Evolutionary conservation across 2,113 vertebrate species (phyloP), one percentile per base, ranked within the genome.

Genomic region (Nesoenas mayeri): DNA sequence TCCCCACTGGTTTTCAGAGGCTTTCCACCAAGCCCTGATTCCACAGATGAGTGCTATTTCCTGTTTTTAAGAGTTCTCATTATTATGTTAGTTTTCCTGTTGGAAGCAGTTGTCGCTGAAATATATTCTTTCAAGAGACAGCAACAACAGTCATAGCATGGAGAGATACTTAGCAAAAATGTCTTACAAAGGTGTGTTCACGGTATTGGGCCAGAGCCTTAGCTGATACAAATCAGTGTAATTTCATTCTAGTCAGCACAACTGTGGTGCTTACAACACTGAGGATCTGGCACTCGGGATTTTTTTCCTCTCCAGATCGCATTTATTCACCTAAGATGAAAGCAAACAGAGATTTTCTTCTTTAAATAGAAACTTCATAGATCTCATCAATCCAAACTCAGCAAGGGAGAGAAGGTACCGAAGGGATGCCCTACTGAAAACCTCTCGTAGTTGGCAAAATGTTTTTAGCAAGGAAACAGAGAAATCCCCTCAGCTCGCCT

Each of bases 321-420:
- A 91, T 87, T 95, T 91, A 89, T 89, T 89, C 79, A 89, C 47
- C 54, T 88, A 82, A 85, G 54, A 62, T 94, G 89, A 87, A 94
- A 82, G 84, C 6, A 5, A 94, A 79, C 6, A 34, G 29, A 14
- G 79, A 79, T 88, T 89, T 95, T 93, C n/a, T 73, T 34, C 91
- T 95, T 95, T 93, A 95, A 97, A 77, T 65, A 91, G 84, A 89
- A 92, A 87, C 36, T 50, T 91, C 28, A 40, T 48, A 91, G 78
- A 66, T 36, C 44, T 93, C 87, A 42, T 82, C 50, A 93, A 54
- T 85, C 2, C 7, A 77, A 72, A 50, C 70, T 44, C 57, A 48
- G 73, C 70, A 82, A 92, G 58, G 34, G 24, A 87, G 80, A 85
- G 40, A 84, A 87, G 22, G 9, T n/a, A 24, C 61, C 75, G 81